phyloP scores from a whole-genome alignment of 2,797 vertebrate species.

The Alcedo quadribrachys region DNA sequence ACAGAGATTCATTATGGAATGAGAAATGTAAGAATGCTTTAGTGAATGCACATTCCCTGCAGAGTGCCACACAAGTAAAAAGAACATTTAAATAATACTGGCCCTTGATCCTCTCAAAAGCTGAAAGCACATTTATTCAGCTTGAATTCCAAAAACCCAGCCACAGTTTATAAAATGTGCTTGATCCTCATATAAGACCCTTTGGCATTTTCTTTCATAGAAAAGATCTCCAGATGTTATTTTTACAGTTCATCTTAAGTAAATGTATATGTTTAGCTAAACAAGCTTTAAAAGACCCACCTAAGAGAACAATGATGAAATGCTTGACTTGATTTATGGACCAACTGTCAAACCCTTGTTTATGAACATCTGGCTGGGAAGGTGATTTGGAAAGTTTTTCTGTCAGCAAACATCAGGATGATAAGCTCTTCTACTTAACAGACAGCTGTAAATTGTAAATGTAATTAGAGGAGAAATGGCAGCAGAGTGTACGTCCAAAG shows the following conservation, averaged over 20 bases:
- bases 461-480: conserved; percentile 12
- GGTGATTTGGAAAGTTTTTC: conserved; percentile 42
- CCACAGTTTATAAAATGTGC: not conserved
- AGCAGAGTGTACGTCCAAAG: not conserved
- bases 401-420: conserved; percentile 24
- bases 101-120: conserved; percentile 54
- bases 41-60: not conserved
- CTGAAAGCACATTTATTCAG: conserved; percentile 39
- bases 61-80: conserved; percentile 32
- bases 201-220: conserved; percentile 30
- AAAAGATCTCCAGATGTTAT: conserved; percentile 50
- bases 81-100: conserved; percentile 50
- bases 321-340: conserved; percentile 50
- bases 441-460: conserved; percentile 1
- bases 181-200: conserved; percentile 38
- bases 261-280: conserved; percentile 58
- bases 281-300: conserved; percentile 41
- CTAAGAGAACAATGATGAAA: conserved; percentile 47
- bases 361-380: conserved; percentile 54
- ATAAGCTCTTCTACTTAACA: conserved; percentile 3
- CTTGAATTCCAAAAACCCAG: conserved; percentile 19
- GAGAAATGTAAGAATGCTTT: conserved; percentile 43
- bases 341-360: conserved; percentile 12
- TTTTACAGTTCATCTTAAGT: conserved; percentile 54
- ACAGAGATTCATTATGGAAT: conserved; percentile 58